These are phyloP conservation scores for Calliopum simillimum DNA, from an alignment of 2,888 invertebrate species.

Conservation along the genomic window DNA sequence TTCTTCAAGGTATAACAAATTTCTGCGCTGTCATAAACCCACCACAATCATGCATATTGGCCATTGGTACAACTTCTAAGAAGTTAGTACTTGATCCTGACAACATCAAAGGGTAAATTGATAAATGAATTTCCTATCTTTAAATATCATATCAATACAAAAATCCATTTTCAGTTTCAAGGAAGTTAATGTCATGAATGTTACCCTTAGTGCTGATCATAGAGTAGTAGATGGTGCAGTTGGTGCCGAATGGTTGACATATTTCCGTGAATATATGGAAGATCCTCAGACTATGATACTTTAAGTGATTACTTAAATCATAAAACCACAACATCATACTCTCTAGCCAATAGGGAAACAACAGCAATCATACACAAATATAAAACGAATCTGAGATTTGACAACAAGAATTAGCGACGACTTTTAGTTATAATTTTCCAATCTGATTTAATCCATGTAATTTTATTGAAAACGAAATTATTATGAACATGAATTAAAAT, in stretches of 20 bases:
- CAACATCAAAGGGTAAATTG: conserved; percentile 77
- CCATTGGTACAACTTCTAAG: conserved; percentile 85
- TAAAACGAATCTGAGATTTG: conserved; percentile 15
- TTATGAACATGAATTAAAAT: neutral
- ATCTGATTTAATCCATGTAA: neutral
- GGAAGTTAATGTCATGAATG: conserved; percentile 81
- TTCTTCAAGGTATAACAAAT: conserved; percentile 76
- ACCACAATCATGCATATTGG: conserved; percentile 94
- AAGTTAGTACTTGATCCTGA: conserved; percentile 79
- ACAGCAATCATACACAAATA: too few relatives aligned
- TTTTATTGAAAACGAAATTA: conserved; percentile 9
- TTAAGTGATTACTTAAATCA: conserved; percentile 68
- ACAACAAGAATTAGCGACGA: conserved; percentile 11
- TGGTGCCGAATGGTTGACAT: conserved; percentile 94
- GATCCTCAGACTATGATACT: conserved; percentile 95
- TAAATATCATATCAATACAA: neutral
- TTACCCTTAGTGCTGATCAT: conserved; percentile 97
- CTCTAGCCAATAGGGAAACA: too few relatives aligned
- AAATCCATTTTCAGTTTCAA: conserved; percentile 72
- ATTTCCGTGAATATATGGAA: conserved; percentile 89
- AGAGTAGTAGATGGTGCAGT: conserved; percentile 98
- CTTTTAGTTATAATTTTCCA: conserved; percentile 5
- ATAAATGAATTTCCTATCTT: neutral
- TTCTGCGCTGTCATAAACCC: conserved; percentile 97
- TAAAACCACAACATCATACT: too few relatives aligned